Conservation (phyloP, 2,797 vertebrate species). For the Columba guinea region DNA sequence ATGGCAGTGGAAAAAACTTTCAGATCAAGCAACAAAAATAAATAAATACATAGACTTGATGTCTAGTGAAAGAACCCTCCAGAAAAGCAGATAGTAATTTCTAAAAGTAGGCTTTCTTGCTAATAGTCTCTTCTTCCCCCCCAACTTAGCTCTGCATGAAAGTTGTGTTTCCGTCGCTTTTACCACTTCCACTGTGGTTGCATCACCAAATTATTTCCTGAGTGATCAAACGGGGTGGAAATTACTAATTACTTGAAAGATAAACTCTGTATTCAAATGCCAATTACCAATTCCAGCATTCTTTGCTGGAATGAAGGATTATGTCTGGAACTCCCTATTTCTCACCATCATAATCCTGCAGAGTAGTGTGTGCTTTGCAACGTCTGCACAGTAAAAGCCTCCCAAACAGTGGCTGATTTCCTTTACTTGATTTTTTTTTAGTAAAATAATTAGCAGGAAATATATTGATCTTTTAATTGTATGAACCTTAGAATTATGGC, state of each 20-base stretch:
- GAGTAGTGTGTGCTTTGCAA: not conserved
- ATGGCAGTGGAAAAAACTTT: not conserved
- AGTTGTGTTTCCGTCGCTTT: not conserved
- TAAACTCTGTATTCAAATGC: not conserved
- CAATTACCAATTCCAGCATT: not conserved
- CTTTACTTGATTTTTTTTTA: not conserved
- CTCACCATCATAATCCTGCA: not conserved
- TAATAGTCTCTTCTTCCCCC: not conserved
- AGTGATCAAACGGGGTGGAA: not conserved
- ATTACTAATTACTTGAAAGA: not conserved
- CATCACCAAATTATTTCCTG: not conserved
- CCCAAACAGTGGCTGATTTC: not conserved
- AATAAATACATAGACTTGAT: not conserved
- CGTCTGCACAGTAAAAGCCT: not conserved
- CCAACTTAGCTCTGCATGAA: not conserved
- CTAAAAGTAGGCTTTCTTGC: not conserved
- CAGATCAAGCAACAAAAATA: not conserved
- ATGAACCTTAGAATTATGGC: not conserved
- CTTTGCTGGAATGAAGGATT: not conserved
- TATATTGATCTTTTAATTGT: not conserved
- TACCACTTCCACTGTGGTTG: not conserved
- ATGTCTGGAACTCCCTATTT: not conserved
- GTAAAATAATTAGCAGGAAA: not conserved
- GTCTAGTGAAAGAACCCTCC: not conserved
- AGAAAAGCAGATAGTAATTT: not conserved